Evolutionary conservation across 2,888 invertebrate genomes (phyloP).

Genomic region (Gnatocerus cornutus): DNA sequence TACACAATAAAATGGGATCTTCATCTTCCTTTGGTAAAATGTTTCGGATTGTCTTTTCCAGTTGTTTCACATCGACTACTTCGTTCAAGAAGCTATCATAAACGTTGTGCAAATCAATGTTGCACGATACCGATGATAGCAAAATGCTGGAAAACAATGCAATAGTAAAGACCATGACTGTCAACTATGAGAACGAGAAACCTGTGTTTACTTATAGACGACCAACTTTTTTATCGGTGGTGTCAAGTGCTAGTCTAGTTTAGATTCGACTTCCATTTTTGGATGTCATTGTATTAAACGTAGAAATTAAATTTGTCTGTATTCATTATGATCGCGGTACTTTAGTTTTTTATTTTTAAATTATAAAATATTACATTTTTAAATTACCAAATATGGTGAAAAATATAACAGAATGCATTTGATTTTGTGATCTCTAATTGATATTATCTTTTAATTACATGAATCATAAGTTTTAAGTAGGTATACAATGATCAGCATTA

Average conservation of each 20-base stretch:
- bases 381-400: too few relatives aligned
- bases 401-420: too few relatives aligned
- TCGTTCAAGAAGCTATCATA: background rate
- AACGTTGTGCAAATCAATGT: background rate
- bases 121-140: background rate
- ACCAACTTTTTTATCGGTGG: background rate
- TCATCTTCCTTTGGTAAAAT: background rate
- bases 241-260: background rate
- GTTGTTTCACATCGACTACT: background rate
- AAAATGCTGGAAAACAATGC: background rate
- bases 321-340: too few relatives aligned
- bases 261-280: background rate
- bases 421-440: too few relatives aligned
- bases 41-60: background rate
- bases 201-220: background rate
- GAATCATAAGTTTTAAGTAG: too few relatives aligned
- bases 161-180: background rate
- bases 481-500: too few relatives aligned
- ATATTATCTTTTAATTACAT: too few relatives aligned
- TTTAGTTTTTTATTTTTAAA: too few relatives aligned
- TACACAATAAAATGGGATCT: background rate
- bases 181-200: background rate
- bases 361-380: too few relatives aligned
- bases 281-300: too few relatives aligned
- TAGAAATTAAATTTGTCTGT: too few relatives aligned